Base-by-base conservation (phyloP, 1,140 invertebrate genomes). In the Teleopsis dalmanni region DNA sequence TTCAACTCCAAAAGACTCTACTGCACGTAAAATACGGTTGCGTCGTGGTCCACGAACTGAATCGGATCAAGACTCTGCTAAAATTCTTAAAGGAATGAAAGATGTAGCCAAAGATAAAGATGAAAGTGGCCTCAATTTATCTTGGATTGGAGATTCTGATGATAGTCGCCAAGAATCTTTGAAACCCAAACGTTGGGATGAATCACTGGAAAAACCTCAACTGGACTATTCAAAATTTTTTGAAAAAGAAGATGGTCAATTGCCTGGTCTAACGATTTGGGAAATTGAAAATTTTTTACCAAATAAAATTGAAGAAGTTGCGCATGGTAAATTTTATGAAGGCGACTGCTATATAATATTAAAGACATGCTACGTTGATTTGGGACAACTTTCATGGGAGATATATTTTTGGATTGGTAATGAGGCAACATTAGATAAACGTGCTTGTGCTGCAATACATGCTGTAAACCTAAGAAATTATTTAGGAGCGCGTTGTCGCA, bases 381-480 rank as follows among this genome's bases (percentile, higher is more conserved):
- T 84, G 57, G 88, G 88, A 36, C 85, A 84, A 44, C 73, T 98
- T 1, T 79, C 81, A 44, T 98, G 95, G 91, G 83, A 93, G 59
- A 99, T 99, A 59, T 98, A 87, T 75, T 99, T 98, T 68, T 99
- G 95, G 95, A 99, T 99, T 63, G 97, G 97, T 33, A 87, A 88
- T 57, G 89, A 95, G 71, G 87, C 95, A 13, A 88, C 95, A 5
- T 72, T 99, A 59, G 97, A 99, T 72, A 99, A 99, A 75, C 84
- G 92, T 57, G 95, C 96, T 6, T 99, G 96, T 74, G 87, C 97
- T 3, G 97, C 97, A 1, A 99, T 99, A 62, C 97, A 99, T 75
- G 95, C 96, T 8, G 97, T 99, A 0, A 98, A 99, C 76, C 76
- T 99, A 34, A 76, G 96, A 29, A 99, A 99, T 70, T 87, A 90